A percentile compares a stretch with the other conserved stretches of the same genome.
Evolutionary conservation across 1,140 invertebrate species (phyloP).

Genomic region (Hermetia illucens): DNA sequence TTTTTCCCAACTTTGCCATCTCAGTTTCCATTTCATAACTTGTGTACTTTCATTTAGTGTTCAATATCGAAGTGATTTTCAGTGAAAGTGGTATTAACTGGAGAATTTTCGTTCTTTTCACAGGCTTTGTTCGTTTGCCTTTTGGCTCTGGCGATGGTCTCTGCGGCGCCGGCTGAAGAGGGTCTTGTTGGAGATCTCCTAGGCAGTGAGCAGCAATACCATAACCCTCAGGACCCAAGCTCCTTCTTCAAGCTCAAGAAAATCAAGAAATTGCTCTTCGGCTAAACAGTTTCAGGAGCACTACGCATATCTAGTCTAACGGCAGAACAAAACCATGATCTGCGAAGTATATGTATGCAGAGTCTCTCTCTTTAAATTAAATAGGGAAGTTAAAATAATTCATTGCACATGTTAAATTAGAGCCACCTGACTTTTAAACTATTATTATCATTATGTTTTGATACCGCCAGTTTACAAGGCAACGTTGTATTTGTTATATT

Average conservation of each 20-base stretch:
- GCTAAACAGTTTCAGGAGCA: not conserved
- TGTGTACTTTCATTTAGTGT: not conserved
- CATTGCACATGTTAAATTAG: too few species aligned
- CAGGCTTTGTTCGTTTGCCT: conserved; percentile 2
- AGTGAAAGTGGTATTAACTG: not conserved
- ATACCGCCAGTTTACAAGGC: not conserved
- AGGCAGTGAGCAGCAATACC: not conserved
- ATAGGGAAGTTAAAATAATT: not conserved
- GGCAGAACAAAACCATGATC: not conserved
- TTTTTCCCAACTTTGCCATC: not conserved
- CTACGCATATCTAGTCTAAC: not conserved
- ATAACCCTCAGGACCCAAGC: conserved; percentile 5
- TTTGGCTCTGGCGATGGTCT: conserved; percentile 1
- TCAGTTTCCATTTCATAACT: not conserved
- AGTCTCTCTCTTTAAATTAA: not conserved
- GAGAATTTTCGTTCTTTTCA: not conserved
- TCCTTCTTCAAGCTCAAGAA: conserved; percentile 6
- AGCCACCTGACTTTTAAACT: not conserved
- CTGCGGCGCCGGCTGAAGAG: conserved; percentile 5
- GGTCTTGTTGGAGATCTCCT: not conserved
- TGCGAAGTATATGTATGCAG: not conserved
- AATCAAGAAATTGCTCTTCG: conserved; percentile 6
- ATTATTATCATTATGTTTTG: not conserved
- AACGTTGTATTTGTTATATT: too few species aligned
- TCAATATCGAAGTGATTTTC: not conserved